Percentiles rank a stretch among this genome's conserved stretches.
Evolutionary conservation across 1,140 invertebrate species (phyloP).

Genomic region (Drosophila sechellia): DNA sequence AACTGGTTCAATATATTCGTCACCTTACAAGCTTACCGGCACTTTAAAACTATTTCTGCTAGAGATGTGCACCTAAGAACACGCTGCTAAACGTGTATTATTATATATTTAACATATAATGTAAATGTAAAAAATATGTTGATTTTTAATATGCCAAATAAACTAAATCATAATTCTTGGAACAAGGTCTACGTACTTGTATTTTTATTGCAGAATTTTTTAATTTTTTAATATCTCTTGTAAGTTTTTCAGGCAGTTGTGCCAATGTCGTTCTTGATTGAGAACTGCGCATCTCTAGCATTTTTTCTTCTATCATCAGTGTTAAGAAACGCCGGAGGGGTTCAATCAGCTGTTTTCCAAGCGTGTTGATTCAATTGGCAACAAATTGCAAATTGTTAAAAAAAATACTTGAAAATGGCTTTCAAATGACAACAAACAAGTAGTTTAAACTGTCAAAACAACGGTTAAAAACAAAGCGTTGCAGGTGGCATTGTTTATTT

Average conservation of each 20-base stretch:
- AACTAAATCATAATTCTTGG: no score
- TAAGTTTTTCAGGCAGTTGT: neutral
- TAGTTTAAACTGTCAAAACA: neutral
- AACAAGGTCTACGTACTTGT: neutral
- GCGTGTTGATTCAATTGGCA: conserved; percentile 27
- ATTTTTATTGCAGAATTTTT: neutral
- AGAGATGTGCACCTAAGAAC: conserved; percentile 2
- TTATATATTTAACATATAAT: no score
- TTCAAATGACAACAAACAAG: conserved; percentile 1
- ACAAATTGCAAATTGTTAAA: conserved; percentile 27
- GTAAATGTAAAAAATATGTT: no score
- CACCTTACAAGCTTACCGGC: conserved; percentile 10
- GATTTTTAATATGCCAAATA: no score
- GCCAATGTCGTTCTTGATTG: neutral
- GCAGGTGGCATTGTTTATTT: no score
- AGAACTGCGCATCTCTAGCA: conserved; percentile 7
- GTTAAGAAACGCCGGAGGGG: conserved; percentile 5
- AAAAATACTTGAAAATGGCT: conserved; percentile 16
- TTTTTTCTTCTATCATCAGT: neutral
- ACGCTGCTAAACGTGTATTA: no score
- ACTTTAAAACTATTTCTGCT: neutral
- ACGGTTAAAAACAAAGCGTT: neutral
- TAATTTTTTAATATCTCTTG: neutral
- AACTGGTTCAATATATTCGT: neutral
- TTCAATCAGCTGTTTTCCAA: conserved; percentile 24